Percentiles rank a stretch among this genome's conserved stretches.
phyloP scores from a whole-genome alignment of 2,113 vertebrate species.

The Tursiops truncatus region DNA sequence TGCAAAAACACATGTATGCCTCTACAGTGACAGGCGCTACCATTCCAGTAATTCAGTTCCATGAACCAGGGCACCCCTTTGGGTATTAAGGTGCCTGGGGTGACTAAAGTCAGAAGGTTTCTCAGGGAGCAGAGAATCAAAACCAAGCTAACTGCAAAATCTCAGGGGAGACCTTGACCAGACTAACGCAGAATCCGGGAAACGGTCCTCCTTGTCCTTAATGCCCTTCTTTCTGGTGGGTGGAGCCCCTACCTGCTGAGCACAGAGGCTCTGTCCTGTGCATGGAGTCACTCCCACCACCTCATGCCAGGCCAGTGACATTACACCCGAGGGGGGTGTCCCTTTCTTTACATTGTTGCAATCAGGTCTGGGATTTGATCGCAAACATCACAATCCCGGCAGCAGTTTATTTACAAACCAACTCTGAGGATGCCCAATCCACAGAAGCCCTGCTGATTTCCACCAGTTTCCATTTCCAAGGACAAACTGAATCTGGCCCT shows the following conservation, averaged over 20 bases:
- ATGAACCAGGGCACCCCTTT: neutral
- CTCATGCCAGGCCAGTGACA: neutral
- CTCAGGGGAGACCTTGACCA: neutral
- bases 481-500: neutral
- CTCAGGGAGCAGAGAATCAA: conserved; percentile 8
- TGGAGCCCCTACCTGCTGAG: neutral
- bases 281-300: too few species aligned
- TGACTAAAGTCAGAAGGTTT: conserved; percentile 21
- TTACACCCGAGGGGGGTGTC: neutral
- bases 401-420: neutral
- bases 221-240: neutral
- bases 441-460: neutral
- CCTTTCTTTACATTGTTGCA: neutral
- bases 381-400: neutral
- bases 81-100: neutral
- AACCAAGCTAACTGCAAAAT: conserved; percentile 61
- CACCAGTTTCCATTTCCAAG: neutral
- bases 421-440: neutral
- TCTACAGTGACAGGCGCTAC: neutral
- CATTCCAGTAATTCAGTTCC: conserved; percentile 27
- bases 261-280: neutral
- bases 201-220: neutral
- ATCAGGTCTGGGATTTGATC: neutral
- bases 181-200: neutral
- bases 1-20: neutral